phyloP scores from a whole-genome alignment of 1,140 invertebrate species.

The Helicoverpa armigera region DNA sequence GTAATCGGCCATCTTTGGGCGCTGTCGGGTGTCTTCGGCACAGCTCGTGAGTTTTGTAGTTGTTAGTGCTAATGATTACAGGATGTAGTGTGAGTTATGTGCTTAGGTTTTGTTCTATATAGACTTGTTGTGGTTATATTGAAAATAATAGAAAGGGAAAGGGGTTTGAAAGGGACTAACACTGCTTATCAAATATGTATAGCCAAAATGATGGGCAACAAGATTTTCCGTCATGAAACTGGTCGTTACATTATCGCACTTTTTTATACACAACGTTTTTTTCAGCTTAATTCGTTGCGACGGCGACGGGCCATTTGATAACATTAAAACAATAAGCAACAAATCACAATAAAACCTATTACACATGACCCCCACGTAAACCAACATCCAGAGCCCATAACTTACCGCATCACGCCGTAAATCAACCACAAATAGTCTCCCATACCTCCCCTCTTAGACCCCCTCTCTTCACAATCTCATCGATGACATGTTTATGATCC shows the following conservation, averaged over 20 bases:
- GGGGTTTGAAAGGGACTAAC: too few relatives aligned
- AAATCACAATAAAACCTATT: not conserved
- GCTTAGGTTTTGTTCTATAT: not conserved
- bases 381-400: conserved; percentile 1
- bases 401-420: conserved; percentile 1
- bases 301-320: too few relatives aligned
- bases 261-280: too few relatives aligned
- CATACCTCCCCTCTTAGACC: not conserved
- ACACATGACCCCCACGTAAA: conserved; percentile 2
- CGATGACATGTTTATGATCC: conserved; percentile 43
- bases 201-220: too few relatives aligned
- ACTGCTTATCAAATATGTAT: too few relatives aligned
- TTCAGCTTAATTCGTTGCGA: too few relatives aligned
- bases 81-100: not conserved
- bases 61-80: not conserved
- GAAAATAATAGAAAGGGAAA: too few relatives aligned
- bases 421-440: conserved; percentile 34
- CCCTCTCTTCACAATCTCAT: conserved; percentile 16
- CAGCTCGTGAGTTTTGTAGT: not conserved
- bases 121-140: not conserved
- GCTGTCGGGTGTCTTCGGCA: not conserved
- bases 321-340: not conserved
- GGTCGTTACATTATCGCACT: too few relatives aligned
- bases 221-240: too few relatives aligned
- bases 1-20: not conserved